Evolutionary conservation across 2,797 vertebrate species (phyloP).

Genomic region (Chloroceryle amazona): DNA sequence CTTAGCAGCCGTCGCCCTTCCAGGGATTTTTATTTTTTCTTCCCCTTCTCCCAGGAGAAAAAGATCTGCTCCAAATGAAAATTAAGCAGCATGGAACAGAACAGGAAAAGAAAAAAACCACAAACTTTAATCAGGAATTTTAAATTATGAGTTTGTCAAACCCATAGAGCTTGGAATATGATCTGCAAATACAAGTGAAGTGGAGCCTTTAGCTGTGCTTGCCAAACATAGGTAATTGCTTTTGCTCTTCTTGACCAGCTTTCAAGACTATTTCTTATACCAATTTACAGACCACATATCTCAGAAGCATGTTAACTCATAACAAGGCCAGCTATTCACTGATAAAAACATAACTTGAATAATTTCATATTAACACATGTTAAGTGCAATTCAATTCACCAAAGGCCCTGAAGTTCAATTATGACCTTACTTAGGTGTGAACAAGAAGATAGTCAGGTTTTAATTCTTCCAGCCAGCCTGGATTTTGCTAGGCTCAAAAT

Average conservation of each 20-base stretch:
- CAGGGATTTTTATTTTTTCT: background rate
- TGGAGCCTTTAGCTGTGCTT: background rate
- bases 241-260: background rate
- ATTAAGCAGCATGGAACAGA: background rate
- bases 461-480: background rate
- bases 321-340: background rate
- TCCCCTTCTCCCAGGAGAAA: background rate
- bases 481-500: background rate
- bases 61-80: conserved; percentile 27
- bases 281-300: background rate
- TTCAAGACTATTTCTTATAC: background rate
- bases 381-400: background rate
- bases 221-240: background rate
- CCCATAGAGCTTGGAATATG: background rate
- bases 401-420: background rate
- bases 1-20: background rate
- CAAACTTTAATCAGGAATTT: background rate
- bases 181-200: background rate
- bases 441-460: background rate
- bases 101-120: background rate
- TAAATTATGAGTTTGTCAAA: conserved; percentile 40
- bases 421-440: background rate
- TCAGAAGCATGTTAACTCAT: background rate
- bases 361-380: background rate
- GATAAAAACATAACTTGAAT: background rate